Evolutionary conservation across 2,113 vertebrate genomes (phyloP).

Genomic region (Bettongia penicillata): DNA sequence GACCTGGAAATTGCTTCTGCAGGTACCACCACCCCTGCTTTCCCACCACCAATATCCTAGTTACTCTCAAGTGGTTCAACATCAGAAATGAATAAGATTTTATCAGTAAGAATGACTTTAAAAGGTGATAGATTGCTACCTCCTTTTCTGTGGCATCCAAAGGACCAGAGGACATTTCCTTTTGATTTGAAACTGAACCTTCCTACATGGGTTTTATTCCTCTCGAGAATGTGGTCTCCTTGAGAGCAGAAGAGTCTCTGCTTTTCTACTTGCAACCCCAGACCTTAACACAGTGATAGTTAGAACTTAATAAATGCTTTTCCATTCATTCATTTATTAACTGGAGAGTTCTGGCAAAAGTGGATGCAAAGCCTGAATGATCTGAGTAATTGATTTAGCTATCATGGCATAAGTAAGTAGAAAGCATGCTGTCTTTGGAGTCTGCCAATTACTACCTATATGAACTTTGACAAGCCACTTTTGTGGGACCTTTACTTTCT

Average conservation of each 20-base stretch:
- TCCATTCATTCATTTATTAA: neutral
- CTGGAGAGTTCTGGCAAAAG: constrained; percentile 36
- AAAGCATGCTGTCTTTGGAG: neutral
- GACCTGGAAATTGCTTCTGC: neutral
- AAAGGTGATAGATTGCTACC: neutral
- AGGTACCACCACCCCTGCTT: neutral
- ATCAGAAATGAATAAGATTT: neutral
- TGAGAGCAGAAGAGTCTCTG: neutral
- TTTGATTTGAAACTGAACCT: neutral
- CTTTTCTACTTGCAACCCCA: neutral
- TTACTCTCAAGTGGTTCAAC: neutral
- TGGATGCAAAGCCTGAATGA: constrained; percentile 7
- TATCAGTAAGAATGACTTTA: neutral
- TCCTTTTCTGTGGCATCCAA: neutral
- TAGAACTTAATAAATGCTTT: neutral
- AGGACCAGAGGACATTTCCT: neutral
- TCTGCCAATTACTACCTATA: neutral
- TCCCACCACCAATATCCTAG: neutral
- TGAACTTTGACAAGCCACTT: neutral
- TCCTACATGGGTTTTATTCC: neutral
- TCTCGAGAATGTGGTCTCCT: neutral
- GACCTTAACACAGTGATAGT: neutral
- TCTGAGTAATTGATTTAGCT: neutral
- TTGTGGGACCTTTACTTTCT: neutral
- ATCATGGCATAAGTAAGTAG: neutral